Conservation (phyloP, 2,888 invertebrate species). For the Ephialtes manifestator region DNA sequence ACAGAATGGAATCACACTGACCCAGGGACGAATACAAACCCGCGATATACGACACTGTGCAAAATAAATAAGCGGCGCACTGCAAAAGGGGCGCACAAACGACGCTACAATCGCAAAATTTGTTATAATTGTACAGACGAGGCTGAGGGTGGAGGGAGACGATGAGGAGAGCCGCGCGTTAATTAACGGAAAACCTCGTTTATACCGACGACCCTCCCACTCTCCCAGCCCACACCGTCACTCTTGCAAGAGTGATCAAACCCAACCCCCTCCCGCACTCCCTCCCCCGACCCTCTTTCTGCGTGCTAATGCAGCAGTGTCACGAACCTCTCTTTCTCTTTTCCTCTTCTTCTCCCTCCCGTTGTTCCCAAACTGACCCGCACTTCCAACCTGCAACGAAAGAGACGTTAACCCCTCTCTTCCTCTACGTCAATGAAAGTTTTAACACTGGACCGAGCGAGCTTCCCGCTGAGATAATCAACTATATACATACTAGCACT, state of each 20-base stretch:
- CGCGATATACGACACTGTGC: background rate
- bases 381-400: slow-evolving; percentile 50
- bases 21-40: background rate
- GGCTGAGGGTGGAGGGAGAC: slow-evolving; percentile 11
- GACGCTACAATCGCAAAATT: slow-evolving; percentile 45
- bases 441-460: slow-evolving; percentile 47
- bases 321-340: slow-evolving; percentile 19
- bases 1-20: slow-evolving; percentile 1
- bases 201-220: slow-evolving; percentile 56
- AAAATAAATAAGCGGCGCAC: slow-evolving; percentile 22
- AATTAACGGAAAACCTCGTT: slow-evolving; percentile 66
- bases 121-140: slow-evolving; percentile 54
- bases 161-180: slow-evolving; percentile 59
- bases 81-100: slow-evolving; percentile 36
- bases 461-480: background rate
- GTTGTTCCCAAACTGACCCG: slow-evolving; percentile 56
- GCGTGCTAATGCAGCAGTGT: slow-evolving; percentile 39
- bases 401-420: slow-evolving; percentile 10
- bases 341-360: slow-evolving; percentile 22
- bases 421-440: slow-evolving; percentile 44
- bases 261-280: background rate
- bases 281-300: background rate
- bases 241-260: slow-evolving; percentile 52
- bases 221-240: slow-evolving; percentile 7
- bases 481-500: background rate